Evolutionary conservation across 1,140 invertebrate species (phyloP).

Genomic region (Lycorma delicatula): DNA sequence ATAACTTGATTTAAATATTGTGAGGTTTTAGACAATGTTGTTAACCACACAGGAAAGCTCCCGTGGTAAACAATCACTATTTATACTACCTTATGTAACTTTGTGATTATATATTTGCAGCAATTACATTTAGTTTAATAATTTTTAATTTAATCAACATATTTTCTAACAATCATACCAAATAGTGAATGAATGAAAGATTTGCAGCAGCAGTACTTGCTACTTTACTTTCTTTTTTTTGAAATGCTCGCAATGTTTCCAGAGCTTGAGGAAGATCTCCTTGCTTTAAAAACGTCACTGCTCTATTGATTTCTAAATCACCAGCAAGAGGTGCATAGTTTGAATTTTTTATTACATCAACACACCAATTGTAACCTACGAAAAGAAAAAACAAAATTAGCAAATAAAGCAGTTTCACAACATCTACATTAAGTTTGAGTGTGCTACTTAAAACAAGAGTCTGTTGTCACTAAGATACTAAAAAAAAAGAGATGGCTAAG

Average conservation of each 20-base stretch:
- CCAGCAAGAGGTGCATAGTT: conserved; percentile 69
- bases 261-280: conserved; percentile 74
- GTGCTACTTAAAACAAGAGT: too few species aligned
- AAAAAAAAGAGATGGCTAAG: too few species aligned
- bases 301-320: conserved; percentile 90
- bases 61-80: too few species aligned
- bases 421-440: neutral
- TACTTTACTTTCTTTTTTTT: conserved; percentile 76
- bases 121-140: too few species aligned
- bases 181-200: conserved; percentile 79
- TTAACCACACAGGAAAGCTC: too few species aligned
- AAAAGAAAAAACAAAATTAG: neutral
- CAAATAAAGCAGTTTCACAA: neutral
- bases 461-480: too few species aligned
- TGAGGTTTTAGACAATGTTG: too few species aligned
- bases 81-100: too few species aligned
- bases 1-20: too few species aligned
- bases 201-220: conserved; percentile 83
- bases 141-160: too few species aligned
- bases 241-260: conserved; percentile 81
- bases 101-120: too few species aligned
- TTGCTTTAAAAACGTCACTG: conserved; percentile 79
- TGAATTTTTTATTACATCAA: conserved; percentile 68
- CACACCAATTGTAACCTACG: conserved; percentile 61
- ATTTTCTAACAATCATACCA: too few species aligned